A percentile compares a stretch with the other conserved stretches of the same genome.
Conservation (phyloP, 2,797 vertebrate genomes). For the Hypotaenidia okinawae region DNA sequence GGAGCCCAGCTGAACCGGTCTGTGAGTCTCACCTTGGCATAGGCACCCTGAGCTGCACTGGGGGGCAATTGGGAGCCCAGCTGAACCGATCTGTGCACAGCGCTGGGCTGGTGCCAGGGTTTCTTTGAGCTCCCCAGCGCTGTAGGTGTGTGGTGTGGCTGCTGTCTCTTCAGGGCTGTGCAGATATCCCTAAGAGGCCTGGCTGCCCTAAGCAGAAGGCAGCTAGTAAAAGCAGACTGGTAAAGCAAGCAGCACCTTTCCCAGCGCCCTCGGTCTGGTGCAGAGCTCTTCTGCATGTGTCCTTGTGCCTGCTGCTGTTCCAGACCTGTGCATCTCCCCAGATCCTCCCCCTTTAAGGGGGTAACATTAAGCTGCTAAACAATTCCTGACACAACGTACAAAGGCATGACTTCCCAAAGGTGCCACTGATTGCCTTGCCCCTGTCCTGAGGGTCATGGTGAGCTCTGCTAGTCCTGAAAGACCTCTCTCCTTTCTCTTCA, state of each 20-base stretch:
- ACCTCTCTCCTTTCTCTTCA: slow-evolving; percentile 57
- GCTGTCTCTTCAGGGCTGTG: not conserved
- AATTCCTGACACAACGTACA: not conserved
- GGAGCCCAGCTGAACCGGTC: no score
- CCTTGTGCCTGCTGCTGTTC: not conserved
- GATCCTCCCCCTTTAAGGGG: not conserved
- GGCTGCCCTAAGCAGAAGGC: not conserved
- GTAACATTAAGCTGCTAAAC: not conserved
- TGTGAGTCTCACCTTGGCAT: not conserved
- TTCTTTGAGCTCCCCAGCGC: not conserved
- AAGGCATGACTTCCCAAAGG: not conserved
- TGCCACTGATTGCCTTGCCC: not conserved
- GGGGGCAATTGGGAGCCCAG: not conserved
- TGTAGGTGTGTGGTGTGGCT: not conserved
- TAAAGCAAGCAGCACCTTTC: not conserved
- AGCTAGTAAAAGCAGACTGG: not conserved
- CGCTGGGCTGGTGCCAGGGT: not conserved
- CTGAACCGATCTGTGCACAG: not conserved
- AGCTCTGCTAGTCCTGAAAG: not conserved
- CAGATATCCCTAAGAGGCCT: not conserved
- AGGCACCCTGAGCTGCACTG: not conserved
- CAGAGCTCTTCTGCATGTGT: not conserved
- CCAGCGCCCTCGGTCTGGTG: not conserved
- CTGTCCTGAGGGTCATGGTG: not conserved
- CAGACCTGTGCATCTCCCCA: not conserved